phyloP scores from a whole-genome alignment of 2,113 vertebrate species.

The Strix aluco region DNA sequence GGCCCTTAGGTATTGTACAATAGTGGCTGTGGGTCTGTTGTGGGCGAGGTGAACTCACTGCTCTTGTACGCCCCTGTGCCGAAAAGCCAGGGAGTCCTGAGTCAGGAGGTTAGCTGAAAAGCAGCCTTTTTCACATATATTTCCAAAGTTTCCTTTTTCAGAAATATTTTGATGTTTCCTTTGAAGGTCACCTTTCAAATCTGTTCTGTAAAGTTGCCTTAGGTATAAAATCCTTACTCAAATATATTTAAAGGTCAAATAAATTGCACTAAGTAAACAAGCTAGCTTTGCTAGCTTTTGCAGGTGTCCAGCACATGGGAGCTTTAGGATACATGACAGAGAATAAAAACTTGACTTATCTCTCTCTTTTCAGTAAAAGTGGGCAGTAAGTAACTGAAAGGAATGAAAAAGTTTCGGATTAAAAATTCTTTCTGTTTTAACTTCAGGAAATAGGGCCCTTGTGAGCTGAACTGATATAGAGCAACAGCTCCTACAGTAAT shows the following conservation, averaged over 20 bases:
- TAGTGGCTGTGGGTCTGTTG: slow-evolving; percentile 10
- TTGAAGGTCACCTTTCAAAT: slow-evolving; percentile 69
- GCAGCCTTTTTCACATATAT: slow-evolving; percentile 12
- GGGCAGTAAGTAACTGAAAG: neutral
- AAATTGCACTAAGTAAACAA: slow-evolving; percentile 67
- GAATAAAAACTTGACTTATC: slow-evolving; percentile 67
- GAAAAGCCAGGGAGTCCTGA: slow-evolving; percentile 1
- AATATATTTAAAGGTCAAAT: slow-evolving; percentile 76
- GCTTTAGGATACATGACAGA: slow-evolving; percentile 38
- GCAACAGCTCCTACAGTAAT: neutral
- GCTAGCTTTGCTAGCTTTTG: slow-evolving; percentile 59
- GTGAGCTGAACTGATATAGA: neutral
- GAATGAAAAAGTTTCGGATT: neutral
- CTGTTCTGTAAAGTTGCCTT: slow-evolving; percentile 54
- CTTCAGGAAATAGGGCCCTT: neutral
- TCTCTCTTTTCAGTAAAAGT: slow-evolving; percentile 36
- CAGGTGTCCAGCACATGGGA: slow-evolving; percentile 63
- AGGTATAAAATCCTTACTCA: slow-evolving; percentile 71
- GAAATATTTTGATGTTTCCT: slow-evolving; percentile 52
- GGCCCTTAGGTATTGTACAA: neutral
- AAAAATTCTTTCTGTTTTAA: slow-evolving; percentile 34
- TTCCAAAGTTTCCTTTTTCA: slow-evolving; percentile 51
- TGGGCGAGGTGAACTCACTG: neutral
- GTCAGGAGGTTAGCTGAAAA: slow-evolving; percentile 39
- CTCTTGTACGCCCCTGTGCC: neutral